Percentiles rank a stretch among this genome's conserved stretches.
Evolutionary conservation across 2,888 invertebrate genomes (phyloP).

Genomic region (Andrena dorsata): DNA sequence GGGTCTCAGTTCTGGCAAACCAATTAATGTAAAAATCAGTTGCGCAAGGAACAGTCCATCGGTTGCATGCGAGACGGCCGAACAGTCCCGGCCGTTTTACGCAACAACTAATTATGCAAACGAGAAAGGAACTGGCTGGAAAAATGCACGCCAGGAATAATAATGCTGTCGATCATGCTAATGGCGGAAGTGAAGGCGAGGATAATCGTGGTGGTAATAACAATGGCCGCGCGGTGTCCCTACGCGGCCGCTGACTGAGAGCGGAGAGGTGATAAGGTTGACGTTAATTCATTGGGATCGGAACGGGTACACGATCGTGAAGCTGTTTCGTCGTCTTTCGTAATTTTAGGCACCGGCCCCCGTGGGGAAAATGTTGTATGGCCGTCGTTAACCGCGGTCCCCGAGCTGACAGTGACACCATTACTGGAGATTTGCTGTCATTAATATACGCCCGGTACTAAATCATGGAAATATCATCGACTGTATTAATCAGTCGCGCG

Average conservation of each 20-base stretch:
- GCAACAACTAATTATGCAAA: constrained; percentile 72
- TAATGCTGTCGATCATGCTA: constrained; percentile 72
- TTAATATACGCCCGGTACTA: constrained; percentile 42
- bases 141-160: constrained; percentile 69
- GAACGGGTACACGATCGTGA: constrained; percentile 44
- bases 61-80: constrained; percentile 44
- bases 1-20: background rate
- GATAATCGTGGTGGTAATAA: constrained; percentile 71
- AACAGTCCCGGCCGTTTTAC: constrained; percentile 60
- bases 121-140: constrained; percentile 64
- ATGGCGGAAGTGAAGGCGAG: constrained; percentile 69
- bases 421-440: constrained; percentile 13
- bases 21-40: constrained; percentile 21
- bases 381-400: constrained; percentile 30
- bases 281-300: constrained; percentile 65
- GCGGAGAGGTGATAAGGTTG: constrained; percentile 63
- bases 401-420: constrained; percentile 41
- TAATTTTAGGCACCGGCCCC: constrained; percentile 34
- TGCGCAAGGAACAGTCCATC: constrained; percentile 41
- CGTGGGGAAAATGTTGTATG: constrained; percentile 20
- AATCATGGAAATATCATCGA: constrained; percentile 49
- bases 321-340: constrained; percentile 52
- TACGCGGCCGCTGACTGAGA: constrained; percentile 43
- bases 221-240: constrained; percentile 60
- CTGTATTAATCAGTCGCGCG: constrained; percentile 35